These are phyloP conservation scores for Brachionus paranguensis DNA, from an alignment of 1,140 invertebrate genomes.

Conservation along the genomic window DNA sequence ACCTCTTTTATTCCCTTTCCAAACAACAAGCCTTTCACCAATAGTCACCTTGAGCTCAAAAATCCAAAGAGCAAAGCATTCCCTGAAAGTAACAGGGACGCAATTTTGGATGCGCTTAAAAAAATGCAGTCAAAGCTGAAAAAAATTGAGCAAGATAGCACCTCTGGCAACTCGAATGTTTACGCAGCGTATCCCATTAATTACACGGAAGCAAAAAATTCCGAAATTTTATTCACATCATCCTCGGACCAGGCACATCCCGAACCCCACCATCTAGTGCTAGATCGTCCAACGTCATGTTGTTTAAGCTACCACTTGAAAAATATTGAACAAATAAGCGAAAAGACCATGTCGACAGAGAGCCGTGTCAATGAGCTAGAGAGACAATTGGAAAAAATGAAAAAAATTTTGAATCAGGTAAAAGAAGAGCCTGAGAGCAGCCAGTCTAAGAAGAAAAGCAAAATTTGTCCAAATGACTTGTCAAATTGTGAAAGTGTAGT, in stretches of 20 bases:
- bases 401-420: background rate
- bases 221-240: background rate
- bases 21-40: background rate
- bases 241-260: background rate
- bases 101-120: background rate
- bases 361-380: conserved; percentile 6
- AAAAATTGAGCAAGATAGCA: background rate
- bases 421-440: background rate
- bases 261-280: background rate
- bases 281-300: background rate
- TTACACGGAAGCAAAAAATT: background rate
- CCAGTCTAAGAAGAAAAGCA: background rate
- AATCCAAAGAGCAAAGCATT: background rate
- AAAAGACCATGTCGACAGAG: background rate
- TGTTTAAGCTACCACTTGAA: background rate
- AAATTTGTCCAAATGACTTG: background rate
- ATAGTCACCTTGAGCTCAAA: background rate
- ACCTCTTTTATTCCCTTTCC: background rate
- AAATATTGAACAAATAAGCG: background rate
- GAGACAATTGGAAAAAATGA: conserved; percentile 24
- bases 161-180: background rate
- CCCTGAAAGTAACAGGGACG: background rate
- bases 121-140: conserved; percentile 20
- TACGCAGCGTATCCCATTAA: background rate
- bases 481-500: background rate